These are phyloP conservation scores for Drosophila neocordata DNA, from an alignment of 1,140 invertebrate genomes.

Conservation along the genomic window DNA sequence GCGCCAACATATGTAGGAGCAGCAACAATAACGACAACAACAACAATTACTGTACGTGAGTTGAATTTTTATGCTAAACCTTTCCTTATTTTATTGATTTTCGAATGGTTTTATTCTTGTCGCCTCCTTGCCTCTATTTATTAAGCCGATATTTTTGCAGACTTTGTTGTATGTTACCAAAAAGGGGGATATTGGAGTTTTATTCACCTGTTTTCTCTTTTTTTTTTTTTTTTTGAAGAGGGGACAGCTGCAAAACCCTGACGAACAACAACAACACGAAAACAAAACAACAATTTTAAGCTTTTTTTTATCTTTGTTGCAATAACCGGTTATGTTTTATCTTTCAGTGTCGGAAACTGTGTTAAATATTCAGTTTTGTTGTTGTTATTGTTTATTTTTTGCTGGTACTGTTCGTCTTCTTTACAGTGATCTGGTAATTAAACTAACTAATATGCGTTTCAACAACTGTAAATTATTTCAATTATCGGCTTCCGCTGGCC, in stretches of 20 bases:
- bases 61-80: conserved; percentile 40
- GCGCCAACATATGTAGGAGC: conserved; percentile 70
- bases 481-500: neutral
- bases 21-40: conserved; percentile 29
- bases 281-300: conserved; percentile 12
- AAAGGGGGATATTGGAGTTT: conserved; percentile 8
- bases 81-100: conserved; percentile 50
- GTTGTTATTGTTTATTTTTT: neutral
- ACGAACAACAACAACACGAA: conserved; percentile 23
- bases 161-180: conserved; percentile 17
- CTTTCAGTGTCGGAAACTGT: conserved; percentile 41
- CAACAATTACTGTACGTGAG: conserved; percentile 60
- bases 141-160: conserved; percentile 17
- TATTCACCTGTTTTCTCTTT: conserved; percentile 40
- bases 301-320: conserved; percentile 36
- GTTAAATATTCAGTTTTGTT: conserved; percentile 24
- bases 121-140: conserved; percentile 24
- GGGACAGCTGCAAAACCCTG: conserved; percentile 41
- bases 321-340: conserved; percentile 45
- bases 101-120: conserved; percentile 35
- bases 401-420: conserved; percentile 21
- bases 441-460: conserved; percentile 33
- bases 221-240: conserved; percentile 15
- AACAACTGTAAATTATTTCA: conserved; percentile 39
- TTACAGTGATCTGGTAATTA: conserved; percentile 7